Evolutionary conservation across 2,113 vertebrate species (phyloP).

Genomic region (Silurus asotus): DNA sequence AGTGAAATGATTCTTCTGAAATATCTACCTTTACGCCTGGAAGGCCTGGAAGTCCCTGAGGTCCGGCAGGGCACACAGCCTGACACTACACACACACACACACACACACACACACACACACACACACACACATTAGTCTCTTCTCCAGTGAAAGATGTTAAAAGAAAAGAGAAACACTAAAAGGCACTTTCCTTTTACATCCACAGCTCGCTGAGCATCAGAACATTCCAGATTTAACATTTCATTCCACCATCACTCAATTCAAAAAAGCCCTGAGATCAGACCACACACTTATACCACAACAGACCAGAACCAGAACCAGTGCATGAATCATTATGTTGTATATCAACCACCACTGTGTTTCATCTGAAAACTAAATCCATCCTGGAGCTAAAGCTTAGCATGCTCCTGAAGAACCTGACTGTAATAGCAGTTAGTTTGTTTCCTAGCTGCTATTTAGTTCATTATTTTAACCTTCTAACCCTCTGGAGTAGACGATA

Average conservation of each 20-base stretch:
- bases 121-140: conserved; percentile 10
- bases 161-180: not conserved
- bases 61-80: conserved; percentile 74
- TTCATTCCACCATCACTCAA: not conserved
- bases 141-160: not conserved
- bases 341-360: not conserved
- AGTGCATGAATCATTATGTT: not conserved
- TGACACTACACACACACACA: conserved; percentile 67
- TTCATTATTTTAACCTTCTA: too few species aligned
- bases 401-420: not conserved
- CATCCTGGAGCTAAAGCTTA: not conserved
- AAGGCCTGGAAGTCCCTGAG: conserved; percentile 71
- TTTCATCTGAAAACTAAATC: not conserved
- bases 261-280: not conserved
- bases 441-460: too few species aligned
- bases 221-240: not conserved
- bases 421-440: too few species aligned
- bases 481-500: too few species aligned
- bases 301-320: not conserved
- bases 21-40: conserved; percentile 76
- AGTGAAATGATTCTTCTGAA: not conserved
- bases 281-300: not conserved
- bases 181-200: not conserved
- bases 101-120: conserved; percentile 16
- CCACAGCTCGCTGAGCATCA: not conserved